These are phyloP conservation scores for Sebastes oblongus DNA, from an alignment of 2,797 vertebrate species.

Conservation along the genomic window DNA sequence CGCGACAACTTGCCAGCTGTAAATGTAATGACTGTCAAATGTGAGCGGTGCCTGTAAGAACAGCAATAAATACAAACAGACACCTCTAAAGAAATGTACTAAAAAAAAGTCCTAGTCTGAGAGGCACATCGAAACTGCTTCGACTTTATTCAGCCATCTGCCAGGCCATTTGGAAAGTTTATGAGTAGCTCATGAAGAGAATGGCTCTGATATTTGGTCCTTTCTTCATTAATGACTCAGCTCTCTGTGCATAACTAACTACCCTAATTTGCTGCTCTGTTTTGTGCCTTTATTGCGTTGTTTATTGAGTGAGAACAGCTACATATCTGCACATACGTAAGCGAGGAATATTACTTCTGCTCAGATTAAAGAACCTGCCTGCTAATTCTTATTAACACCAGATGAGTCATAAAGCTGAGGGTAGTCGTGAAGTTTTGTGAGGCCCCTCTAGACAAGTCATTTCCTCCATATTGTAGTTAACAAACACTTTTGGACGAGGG, in stretches of 20 bases:
- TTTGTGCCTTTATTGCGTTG: slow-evolving; percentile 17
- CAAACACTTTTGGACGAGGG: neutral
- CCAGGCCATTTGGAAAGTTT: slow-evolving; percentile 44
- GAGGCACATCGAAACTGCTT: slow-evolving; percentile 32
- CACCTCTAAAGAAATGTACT: neutral
- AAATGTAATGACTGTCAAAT: slow-evolving; percentile 62
- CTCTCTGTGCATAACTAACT: slow-evolving; percentile 40
- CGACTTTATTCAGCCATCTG: slow-evolving; percentile 43
- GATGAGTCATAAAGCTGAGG: slow-evolving; percentile 19
- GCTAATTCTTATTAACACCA: slow-evolving; percentile 27
- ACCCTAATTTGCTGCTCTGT: slow-evolving; percentile 20
- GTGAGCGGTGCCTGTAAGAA: slow-evolving; percentile 47
- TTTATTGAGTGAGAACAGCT: slow-evolving; percentile 12
- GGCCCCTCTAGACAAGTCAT: neutral
- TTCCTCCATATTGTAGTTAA: neutral
- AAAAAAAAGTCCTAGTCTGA: slow-evolving; percentile 29
- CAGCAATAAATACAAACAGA: slow-evolving; percentile 57
- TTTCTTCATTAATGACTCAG: slow-evolving; percentile 57
- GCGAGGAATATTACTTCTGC: neutral
- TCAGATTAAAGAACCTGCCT: neutral
- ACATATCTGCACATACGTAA: neutral
- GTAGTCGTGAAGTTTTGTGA: neutral
- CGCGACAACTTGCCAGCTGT: slow-evolving; percentile 54
- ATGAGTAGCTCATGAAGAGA: slow-evolving; percentile 35
- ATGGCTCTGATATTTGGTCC: slow-evolving; percentile 39